A percentile compares a stretch with the other conserved stretches of the same genome.
phyloP scores from a whole-genome alignment of 2,113 vertebrate species.

The Clarias gariepinus region DNA sequence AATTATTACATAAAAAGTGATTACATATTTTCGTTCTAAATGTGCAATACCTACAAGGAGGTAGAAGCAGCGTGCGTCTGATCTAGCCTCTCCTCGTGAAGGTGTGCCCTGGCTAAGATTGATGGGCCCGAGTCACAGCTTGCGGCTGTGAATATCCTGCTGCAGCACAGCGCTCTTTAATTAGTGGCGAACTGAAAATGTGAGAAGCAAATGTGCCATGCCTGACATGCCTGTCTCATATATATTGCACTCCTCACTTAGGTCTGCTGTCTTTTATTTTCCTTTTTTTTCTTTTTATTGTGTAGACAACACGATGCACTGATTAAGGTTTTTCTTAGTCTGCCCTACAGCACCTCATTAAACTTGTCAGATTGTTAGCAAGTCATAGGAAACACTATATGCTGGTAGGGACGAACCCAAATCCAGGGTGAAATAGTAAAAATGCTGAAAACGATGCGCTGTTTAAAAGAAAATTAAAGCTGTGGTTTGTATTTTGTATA shows the following conservation, averaged over 20 bases:
- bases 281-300: background rate
- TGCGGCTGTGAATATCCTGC: background rate
- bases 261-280: background rate
- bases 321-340: background rate
- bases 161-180: slow-evolving; percentile 11
- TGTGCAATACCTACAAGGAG: slow-evolving; percentile 22
- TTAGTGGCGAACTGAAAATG: background rate
- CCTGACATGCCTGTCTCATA: background rate
- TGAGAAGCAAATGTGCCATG: slow-evolving; percentile 15
- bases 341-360: background rate
- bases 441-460: background rate
- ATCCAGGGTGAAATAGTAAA: background rate
- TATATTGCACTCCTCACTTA: slow-evolving; percentile 15
- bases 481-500: background rate
- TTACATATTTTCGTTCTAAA: background rate
- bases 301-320: background rate
- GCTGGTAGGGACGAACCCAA: background rate
- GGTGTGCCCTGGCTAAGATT: background rate
- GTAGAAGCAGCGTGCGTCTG: background rate
- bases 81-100: background rate
- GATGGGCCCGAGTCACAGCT: background rate
- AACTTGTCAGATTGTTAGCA: background rate
- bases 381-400: background rate
- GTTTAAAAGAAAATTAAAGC: background rate
- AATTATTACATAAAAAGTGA: background rate